Conservation (phyloP, 2,888 invertebrate species). For the Timandra comae region DNA sequence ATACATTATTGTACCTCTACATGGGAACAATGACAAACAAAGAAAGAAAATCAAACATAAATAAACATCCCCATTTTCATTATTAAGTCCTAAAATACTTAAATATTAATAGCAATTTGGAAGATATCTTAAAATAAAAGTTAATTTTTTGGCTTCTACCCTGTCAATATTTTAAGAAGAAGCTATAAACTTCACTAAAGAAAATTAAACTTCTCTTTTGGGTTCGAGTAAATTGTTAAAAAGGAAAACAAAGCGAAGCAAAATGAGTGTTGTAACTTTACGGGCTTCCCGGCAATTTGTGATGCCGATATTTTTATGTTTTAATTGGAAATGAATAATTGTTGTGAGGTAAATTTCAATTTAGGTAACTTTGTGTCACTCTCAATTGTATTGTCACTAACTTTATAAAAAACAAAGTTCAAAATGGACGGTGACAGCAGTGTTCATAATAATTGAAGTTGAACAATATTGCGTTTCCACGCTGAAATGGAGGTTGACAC, state of each 20-base stretch:
- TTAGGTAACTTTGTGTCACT: too few species aligned
- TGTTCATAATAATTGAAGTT: too few species aligned
- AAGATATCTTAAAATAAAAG: slow-evolving; percentile 27
- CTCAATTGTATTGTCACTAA: too few species aligned
- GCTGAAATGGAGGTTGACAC: background rate
- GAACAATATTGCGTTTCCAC: too few species aligned
- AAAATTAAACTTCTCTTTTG: slow-evolving; percentile 36
- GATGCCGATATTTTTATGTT: slow-evolving; percentile 20
- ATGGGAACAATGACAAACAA: too few species aligned
- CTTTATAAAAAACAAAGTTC: too few species aligned
- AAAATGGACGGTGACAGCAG: too few species aligned
- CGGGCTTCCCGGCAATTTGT: slow-evolving; percentile 23
- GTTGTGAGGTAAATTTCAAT: slow-evolving; percentile 2
- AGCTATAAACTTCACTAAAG: slow-evolving; percentile 28
- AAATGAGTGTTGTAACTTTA: slow-evolving; percentile 29
- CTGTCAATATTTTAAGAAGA: slow-evolving; percentile 31
- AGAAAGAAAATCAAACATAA: too few species aligned
- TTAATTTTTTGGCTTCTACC: slow-evolving; percentile 26
- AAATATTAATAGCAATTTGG: too few species aligned
- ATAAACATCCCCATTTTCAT: too few species aligned
- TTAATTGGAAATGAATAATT: slow-evolving; percentile 21
- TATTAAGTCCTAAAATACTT: too few species aligned
- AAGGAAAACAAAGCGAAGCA: slow-evolving; percentile 29
- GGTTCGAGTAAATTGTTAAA: slow-evolving; percentile 21
- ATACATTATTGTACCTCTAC: too few species aligned